Conservation (phyloP, 2,113 vertebrate species). For the Seriola quinqueradiata region DNA sequence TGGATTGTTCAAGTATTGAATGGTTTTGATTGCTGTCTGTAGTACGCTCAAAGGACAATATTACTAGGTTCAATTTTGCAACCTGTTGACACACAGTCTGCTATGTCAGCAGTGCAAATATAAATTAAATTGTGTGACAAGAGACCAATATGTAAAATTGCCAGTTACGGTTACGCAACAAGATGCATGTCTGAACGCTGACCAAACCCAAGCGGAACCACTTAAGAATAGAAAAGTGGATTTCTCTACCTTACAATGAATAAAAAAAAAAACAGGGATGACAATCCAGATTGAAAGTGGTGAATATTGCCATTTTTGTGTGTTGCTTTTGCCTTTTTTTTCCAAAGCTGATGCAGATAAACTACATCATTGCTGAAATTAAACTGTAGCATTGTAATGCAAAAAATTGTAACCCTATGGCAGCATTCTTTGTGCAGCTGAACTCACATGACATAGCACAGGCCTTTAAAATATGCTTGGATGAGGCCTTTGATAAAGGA, state of each 20-base stretch:
- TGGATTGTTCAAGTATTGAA: no score
- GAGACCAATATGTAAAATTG: no score
- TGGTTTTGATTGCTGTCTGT: neutral
- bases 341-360: neutral
- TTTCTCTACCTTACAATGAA: no score
- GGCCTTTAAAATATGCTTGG: neutral
- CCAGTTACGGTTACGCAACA: no score
- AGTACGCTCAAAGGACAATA: neutral
- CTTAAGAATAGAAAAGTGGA: no score
- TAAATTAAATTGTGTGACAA: no score
- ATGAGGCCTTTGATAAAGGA: neutral
- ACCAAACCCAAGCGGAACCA: no score
- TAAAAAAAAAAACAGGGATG: no score
- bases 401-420: neutral
- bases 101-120: no score
- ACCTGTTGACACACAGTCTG: neutral
- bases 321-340: no score
- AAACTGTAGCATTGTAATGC: neutral
- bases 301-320: no score
- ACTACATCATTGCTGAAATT: neutral
- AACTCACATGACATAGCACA: neutral
- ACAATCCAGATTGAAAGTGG: no score
- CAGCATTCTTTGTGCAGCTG: slow-evolving; percentile 4
- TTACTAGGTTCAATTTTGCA: neutral
- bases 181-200: neutral